Evolutionary conservation across 1,140 invertebrate species (phyloP).

Genomic region (Chlorops oryzae): DNA sequence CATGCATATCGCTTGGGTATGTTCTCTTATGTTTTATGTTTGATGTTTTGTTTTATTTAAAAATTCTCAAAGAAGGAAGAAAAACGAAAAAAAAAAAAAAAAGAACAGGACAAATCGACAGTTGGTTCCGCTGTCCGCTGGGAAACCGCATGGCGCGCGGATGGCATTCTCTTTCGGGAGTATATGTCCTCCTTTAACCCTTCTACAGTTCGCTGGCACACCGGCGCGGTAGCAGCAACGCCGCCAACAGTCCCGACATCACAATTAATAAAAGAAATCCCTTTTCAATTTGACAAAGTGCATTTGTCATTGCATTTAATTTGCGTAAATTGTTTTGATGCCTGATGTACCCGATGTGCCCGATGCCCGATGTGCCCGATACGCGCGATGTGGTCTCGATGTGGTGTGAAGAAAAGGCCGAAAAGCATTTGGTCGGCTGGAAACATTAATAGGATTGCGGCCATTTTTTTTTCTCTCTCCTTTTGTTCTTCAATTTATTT

Average conservation of each 20-base stretch:
- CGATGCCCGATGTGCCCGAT: too few species aligned
- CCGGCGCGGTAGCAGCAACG: neutral
- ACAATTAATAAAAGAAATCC: slow-evolving; percentile 48
- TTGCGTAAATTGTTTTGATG: slow-evolving; percentile 26
- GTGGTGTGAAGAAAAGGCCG: neutral
- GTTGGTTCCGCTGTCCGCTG: slow-evolving; percentile 20
- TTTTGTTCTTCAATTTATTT: slow-evolving; percentile 5
- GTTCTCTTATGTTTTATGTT: too few species aligned
- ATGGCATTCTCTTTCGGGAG: too few species aligned
- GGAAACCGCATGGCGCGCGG: neutral
- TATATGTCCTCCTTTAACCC: too few species aligned
- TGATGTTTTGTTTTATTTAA: too few species aligned
- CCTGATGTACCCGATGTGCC: too few species aligned
- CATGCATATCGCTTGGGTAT: too few species aligned
- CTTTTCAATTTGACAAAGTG: slow-evolving; percentile 47
- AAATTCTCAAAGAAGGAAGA: slow-evolving; percentile 19
- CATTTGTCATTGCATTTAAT: slow-evolving; percentile 48
- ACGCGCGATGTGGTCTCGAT: neutral
- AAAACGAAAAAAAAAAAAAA: neutral
- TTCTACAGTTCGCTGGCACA: neutral
- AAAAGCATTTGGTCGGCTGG: neutral
- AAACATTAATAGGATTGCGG: neutral
- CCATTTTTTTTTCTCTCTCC: neutral
- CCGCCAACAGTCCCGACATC: slow-evolving; percentile 20
- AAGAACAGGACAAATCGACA: too few species aligned